Conservation (phyloP, 2,888 invertebrate genomes). For the Sylvicola cinctus region DNA sequence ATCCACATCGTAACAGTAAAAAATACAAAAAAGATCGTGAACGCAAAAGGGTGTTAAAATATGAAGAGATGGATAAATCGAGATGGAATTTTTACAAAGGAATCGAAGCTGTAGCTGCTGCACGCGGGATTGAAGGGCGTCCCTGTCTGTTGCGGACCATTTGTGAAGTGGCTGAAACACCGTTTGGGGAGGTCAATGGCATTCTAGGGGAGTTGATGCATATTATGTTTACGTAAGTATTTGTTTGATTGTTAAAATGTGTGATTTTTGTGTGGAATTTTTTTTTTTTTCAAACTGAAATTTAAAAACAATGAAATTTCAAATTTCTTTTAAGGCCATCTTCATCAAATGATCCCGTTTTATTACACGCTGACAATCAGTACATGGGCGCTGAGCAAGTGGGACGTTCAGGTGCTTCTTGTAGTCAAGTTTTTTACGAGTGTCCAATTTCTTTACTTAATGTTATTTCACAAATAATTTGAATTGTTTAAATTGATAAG, state of each 20-base stretch:
- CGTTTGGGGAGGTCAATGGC: neutral
- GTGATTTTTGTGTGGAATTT: neutral
- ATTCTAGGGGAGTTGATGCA: neutral
- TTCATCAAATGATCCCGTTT: neutral
- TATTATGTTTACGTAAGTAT: neutral
- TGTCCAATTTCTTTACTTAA: neutral
- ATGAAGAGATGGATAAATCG: no score
- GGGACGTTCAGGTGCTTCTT: neutral
- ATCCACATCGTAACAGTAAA: no score
- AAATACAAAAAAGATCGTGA: no score
- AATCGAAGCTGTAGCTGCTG: neutral
- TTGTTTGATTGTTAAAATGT: no score
- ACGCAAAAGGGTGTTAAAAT: no score
- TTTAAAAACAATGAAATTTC: no score
- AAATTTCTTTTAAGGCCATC: no score
- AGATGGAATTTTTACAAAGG: neutral
- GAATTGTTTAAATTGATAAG: no score
- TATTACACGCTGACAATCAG: neutral
- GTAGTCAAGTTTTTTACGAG: neutral
- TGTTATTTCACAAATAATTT: neutral
- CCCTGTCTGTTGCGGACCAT: neutral
- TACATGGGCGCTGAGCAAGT: neutral
- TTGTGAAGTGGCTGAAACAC: neutral
- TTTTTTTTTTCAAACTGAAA: no score
- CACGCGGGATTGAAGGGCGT: neutral